Percentiles rank a stretch among this genome's conserved stretches.
phyloP scores from a whole-genome alignment of 2,888 invertebrate genomes.

The Bombylius major region DNA sequence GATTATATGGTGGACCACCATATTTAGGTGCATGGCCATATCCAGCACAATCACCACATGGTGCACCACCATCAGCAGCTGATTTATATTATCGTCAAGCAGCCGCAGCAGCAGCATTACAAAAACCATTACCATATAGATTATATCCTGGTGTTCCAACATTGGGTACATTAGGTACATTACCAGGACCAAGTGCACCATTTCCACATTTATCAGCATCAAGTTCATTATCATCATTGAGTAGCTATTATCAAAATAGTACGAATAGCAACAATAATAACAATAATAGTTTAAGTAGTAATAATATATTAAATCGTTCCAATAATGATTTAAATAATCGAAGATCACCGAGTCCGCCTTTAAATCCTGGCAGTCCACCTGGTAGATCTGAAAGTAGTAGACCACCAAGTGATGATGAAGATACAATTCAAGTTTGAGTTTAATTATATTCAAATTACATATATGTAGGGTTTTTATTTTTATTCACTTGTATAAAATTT shows the following conservation, averaged over 20 bases:
- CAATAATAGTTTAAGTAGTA: slow-evolving; percentile 13
- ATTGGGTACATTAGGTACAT: slow-evolving; percentile 24
- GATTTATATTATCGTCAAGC: slow-evolving; percentile 76
- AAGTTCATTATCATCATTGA: slow-evolving; percentile 45
- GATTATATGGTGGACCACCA: slow-evolving; percentile 70
- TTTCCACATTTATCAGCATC: slow-evolving; percentile 46
- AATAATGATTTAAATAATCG: slow-evolving; percentile 13
- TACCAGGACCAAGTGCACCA: slow-evolving; percentile 34
- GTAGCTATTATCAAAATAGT: slow-evolving; percentile 40
- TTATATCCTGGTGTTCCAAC: slow-evolving; percentile 37
- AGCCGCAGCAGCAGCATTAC: slow-evolving; percentile 64
- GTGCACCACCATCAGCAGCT: slow-evolving; percentile 51
- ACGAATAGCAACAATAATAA: slow-evolving; percentile 7
- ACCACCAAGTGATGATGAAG: slow-evolving; percentile 34
- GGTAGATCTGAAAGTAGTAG: slow-evolving; percentile 36
- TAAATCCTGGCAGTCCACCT: slow-evolving; percentile 37
- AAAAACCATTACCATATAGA: slow-evolving; percentile 74
- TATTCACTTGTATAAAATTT: neutral
- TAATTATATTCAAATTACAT: slow-evolving; percentile 3
- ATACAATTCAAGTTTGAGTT: slow-evolving; percentile 35
- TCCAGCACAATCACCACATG: slow-evolving; percentile 48
- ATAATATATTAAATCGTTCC: slow-evolving; percentile 13
- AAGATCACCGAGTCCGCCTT: slow-evolving; percentile 32
- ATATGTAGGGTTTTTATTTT: neutral
- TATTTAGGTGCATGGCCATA: slow-evolving; percentile 51